Percentiles rank a stretch among this genome's conserved stretches.
These are phyloP conservation scores for Thamnophis elegans DNA, from an alignment of 2,797 vertebrate species.

Conservation along the genomic window DNA sequence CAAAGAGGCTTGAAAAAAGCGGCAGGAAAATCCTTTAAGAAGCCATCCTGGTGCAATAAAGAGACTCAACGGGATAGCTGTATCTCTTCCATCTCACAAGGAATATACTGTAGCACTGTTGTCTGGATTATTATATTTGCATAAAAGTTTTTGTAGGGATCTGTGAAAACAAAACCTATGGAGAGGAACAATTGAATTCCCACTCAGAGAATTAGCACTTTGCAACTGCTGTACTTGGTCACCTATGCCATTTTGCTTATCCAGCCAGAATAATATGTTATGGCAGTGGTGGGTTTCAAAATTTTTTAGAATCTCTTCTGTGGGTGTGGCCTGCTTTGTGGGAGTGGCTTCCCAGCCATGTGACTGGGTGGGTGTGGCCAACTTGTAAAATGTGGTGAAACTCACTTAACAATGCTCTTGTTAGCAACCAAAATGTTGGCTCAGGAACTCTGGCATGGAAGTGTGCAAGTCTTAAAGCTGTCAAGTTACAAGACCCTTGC, in stretches of 20 bases:
- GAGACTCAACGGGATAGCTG: too few relatives aligned
- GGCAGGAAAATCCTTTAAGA: neutral
- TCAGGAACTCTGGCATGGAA: too few relatives aligned
- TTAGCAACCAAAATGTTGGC: too few relatives aligned
- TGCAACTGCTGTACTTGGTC: neutral
- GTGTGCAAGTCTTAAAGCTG: too few relatives aligned
- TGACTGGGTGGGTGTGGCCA: too few relatives aligned
- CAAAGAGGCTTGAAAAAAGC: neutral
- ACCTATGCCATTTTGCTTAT: neutral
- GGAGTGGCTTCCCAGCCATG: too few relatives aligned
- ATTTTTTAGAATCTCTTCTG: too few relatives aligned
- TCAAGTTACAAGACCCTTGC: too few relatives aligned
- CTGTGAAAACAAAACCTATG: neutral
- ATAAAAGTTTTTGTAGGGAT: neutral
- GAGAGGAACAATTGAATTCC: neutral
- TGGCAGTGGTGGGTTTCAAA: too few relatives aligned
- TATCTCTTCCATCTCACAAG: neutral
- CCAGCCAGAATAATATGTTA: neutral
- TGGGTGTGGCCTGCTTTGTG: too few relatives aligned
- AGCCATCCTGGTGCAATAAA: neutral
- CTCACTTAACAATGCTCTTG: too few relatives aligned
- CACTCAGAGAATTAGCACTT: neutral
- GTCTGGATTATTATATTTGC: neutral
- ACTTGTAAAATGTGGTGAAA: too few relatives aligned
- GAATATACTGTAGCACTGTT: neutral